Base-by-base conservation (phyloP, 2,888 invertebrate species). In the Drosophila villosipedis region DNA sequence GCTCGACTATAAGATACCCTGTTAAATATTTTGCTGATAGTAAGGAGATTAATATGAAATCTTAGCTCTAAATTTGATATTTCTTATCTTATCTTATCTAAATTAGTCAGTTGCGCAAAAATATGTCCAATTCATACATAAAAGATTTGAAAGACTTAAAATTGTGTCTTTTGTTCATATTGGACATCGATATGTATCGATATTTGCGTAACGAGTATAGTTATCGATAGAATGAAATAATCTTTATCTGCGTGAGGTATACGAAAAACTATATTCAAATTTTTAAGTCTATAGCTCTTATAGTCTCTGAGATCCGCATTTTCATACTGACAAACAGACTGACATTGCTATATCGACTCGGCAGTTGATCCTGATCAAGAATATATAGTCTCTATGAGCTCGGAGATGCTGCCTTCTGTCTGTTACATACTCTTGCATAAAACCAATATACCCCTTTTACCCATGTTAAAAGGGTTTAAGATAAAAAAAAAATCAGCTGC, bases 341-440 rank as follows among this genome's bases (percentile, higher is more conserved):
- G 6, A 0, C 12, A 22, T 22, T 3, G 14, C 14, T 14, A 6
- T 43, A 6, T 22, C 1, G 14, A 14, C 14, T 14, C 0, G 7
- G 7, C 14, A 7, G 1, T 14, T 43, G 7, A 22, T 14, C 22
- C 22, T 14, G 4, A 25, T 25, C 4, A 47, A 7, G 16, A 47
- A 25, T 25, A 16, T 1, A 25, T 7, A 4, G 16, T 16, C 1
- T 25, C 16, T 9, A 16, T 47, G 16, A 25, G 16, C 22, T 25
- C 47, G 1, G 1, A 25, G 2, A 0, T 9, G 47, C 16, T 16
- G 0, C 9, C 14, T 25, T 14, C 22, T 47, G 22, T 7, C 7
- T 14, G 6, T 47, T n/a, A n/a, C 41, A 2, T 41, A 41, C 10
- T 1, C 10, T 12, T 41, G 41, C 10, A n/a, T 10, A n/a, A 41